These are phyloP conservation scores for Geopemphigus sp. DNA, from an alignment of 1,140 invertebrate species.

Conservation along the genomic window DNA sequence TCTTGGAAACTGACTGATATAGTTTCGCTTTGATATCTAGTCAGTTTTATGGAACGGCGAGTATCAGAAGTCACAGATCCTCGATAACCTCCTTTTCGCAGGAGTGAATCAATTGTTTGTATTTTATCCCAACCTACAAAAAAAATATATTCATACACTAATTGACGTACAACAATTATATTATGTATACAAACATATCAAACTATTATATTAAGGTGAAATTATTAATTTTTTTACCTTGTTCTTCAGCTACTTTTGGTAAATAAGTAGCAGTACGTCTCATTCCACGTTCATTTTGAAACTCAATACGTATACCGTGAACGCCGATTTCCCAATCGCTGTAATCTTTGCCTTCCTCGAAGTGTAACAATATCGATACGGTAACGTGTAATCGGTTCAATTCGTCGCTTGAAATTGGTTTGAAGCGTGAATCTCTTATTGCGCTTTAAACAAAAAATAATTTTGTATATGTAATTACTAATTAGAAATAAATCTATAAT, in stretches of 20 bases:
- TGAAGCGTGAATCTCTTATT: slow-evolving; percentile 94
- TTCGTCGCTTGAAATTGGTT: slow-evolving; percentile 92
- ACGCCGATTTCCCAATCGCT: slow-evolving; percentile 96
- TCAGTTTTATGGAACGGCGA: slow-evolving; percentile 84
- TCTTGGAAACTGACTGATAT: slow-evolving; percentile 80
- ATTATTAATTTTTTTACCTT: slow-evolving; percentile 67
- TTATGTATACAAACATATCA: background rate
- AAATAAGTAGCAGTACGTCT: slow-evolving; percentile 96
- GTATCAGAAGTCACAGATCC: slow-evolving; percentile 84
- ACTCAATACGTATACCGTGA: slow-evolving; percentile 98
- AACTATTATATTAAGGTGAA: background rate
- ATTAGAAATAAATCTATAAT: background rate
- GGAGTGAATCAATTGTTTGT: slow-evolving; percentile 95
- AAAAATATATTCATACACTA: background rate
- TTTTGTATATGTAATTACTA: background rate
- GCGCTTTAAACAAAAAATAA: slow-evolving; percentile 67
- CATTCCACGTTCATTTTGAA: slow-evolving; percentile 90
- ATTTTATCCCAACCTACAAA: slow-evolving; percentile 86
- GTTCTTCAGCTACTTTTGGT: slow-evolving; percentile 94
- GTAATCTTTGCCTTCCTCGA: slow-evolving; percentile 93
- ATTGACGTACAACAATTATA: background rate
- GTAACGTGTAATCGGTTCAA: slow-evolving; percentile 88
- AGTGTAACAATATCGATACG: slow-evolving; percentile 91
- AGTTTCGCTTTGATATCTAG: slow-evolving; percentile 90
- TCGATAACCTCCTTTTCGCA: slow-evolving; percentile 95